Evolutionary conservation across 2,888 invertebrate genomes (phyloP).

Genomic region (Macrosoma leucophasiata): DNA sequence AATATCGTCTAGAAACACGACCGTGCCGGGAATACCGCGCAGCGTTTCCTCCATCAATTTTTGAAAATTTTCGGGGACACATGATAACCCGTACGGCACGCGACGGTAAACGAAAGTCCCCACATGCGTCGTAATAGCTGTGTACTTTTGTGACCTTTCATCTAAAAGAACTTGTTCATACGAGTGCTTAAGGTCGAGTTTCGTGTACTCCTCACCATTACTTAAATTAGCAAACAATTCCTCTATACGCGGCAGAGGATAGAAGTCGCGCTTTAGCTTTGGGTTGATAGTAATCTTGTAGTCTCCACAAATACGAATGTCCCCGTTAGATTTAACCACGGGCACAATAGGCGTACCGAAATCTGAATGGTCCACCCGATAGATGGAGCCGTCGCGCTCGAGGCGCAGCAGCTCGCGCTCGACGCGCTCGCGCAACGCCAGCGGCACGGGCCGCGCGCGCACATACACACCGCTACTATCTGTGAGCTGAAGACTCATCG

Average conservation of each 20-base stretch:
- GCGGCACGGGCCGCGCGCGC: constrained; percentile 15
- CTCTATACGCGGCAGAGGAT: constrained; percentile 25
- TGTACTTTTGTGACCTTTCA: constrained; percentile 20
- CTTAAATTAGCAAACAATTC: constrained; percentile 27
- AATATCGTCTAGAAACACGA: constrained; percentile 22
- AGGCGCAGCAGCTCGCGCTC: constrained; percentile 14
- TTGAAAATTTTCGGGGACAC: constrained; percentile 26
- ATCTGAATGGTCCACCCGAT: constrained; percentile 17
- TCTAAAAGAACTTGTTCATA: constrained; percentile 25
- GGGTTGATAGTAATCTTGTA: constrained; percentile 26
- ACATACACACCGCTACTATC: constrained; percentile 11
- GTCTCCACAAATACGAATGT: constrained; percentile 22
- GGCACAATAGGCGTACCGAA: constrained; percentile 21
- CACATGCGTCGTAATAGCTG: constrained; percentile 24
- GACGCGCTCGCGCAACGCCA: constrained; percentile 15
- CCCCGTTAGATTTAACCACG: constrained; percentile 14
- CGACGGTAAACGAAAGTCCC: constrained; percentile 26
- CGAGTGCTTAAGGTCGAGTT: constrained; percentile 26
- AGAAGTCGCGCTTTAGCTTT: constrained; percentile 21
- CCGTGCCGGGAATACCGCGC: constrained; percentile 13
- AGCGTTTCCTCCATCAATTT: constrained; percentile 22
- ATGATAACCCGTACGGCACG: constrained; percentile 23
- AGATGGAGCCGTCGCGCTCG: constrained; percentile 17
- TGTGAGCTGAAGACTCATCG: constrained; percentile 11
- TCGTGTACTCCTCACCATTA: constrained; percentile 25